phyloP scores from a whole-genome alignment of 2,113 vertebrate species.

The Asarcornis scutulata region DNA sequence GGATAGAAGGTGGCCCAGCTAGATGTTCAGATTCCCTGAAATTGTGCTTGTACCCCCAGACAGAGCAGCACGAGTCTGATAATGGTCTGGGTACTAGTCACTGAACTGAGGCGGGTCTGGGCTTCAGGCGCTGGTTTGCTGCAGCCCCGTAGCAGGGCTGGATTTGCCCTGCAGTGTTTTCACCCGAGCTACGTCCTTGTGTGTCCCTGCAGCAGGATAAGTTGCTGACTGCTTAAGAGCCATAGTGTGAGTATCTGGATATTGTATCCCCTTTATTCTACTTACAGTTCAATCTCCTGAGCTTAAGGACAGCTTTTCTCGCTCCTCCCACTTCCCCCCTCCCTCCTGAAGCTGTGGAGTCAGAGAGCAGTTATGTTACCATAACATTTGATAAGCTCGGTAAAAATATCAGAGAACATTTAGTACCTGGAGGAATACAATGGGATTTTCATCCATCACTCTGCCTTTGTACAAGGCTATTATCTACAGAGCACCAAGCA shows the following conservation, averaged over 20 bases:
- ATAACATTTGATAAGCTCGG: background rate
- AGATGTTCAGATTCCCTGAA: background rate
- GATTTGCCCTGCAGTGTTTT: background rate
- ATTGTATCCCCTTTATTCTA: background rate
- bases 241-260: background rate
- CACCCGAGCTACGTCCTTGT: too few species aligned
- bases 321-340: background rate
- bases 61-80: background rate
- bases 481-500: background rate
- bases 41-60: rapidly evolving
- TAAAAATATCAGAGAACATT: background rate
- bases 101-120: background rate
- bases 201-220: background rate
- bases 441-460: background rate
- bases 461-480: background rate
- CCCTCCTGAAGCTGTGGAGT: rapidly evolving
- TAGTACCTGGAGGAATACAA: background rate
- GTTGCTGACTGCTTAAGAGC: background rate
- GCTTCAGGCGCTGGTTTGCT: background rate
- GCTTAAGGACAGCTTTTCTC: background rate
- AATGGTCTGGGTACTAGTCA: background rate
- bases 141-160: background rate
- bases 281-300: background rate
- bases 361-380: background rate
- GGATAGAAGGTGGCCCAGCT: background rate